Conservation (phyloP, 2,797 vertebrate species). For the Centropyge bicolor region DNA sequence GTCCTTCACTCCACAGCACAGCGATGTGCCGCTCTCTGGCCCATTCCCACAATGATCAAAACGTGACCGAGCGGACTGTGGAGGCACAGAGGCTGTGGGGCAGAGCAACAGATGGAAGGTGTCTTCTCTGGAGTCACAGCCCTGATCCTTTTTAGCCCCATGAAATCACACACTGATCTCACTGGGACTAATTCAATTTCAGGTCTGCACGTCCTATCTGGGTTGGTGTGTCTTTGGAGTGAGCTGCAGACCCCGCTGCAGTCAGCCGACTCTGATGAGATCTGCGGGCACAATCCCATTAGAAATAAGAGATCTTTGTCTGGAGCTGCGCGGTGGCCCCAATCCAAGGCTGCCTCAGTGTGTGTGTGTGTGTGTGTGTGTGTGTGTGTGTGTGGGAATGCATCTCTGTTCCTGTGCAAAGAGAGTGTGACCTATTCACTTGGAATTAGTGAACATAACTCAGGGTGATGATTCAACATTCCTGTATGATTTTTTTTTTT, state of each 20-base stretch:
- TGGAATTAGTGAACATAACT: conserved; percentile 70
- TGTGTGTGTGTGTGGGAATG: conserved; percentile 23
- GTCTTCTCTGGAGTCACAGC: conserved; percentile 45
- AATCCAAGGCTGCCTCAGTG: conserved; percentile 56
- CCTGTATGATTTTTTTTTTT: conserved; percentile 58
- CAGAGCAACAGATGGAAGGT: conserved; percentile 71
- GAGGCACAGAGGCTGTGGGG: background rate
- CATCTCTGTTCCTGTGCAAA: conserved; percentile 20
- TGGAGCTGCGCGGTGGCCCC: conserved; percentile 51
- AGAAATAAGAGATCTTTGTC: conserved; percentile 71
- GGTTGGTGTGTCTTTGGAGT: conserved; percentile 52
- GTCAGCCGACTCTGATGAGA: conserved; percentile 55
- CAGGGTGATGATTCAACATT: conserved; percentile 79
- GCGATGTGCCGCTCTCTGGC: conserved; percentile 8
- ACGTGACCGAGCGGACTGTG: conserved; percentile 7
- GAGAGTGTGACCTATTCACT: conserved; percentile 61
- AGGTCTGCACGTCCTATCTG: conserved; percentile 48
- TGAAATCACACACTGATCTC: conserved; percentile 65
- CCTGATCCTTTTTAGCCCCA: conserved; percentile 61
- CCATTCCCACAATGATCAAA: conserved; percentile 47
- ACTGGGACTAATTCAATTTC: conserved; percentile 62
- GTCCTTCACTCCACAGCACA: conserved; percentile 33
- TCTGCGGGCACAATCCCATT: conserved; percentile 74
- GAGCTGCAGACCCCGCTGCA: conserved; percentile 31
- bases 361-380: conserved; percentile 31